Evolutionary conservation across 1,140 invertebrate species (phyloP).

Genomic region (Tetramorium alpestre): DNA sequence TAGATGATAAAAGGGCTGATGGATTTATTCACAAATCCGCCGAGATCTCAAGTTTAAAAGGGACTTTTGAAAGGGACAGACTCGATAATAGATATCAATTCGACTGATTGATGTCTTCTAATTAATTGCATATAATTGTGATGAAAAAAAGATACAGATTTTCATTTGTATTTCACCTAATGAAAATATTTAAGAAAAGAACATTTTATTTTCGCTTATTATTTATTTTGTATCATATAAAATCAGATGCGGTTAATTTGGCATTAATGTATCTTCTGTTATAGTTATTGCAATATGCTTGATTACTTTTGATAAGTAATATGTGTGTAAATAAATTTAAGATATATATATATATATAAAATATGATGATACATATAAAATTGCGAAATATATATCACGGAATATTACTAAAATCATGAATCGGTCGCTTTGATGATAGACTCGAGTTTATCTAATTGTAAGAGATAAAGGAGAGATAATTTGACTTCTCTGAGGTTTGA

Average conservation of each 20-base stretch:
- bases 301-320: constrained; percentile 3
- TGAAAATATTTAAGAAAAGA: not conserved
- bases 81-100: not conserved
- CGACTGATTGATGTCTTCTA: not conserved
- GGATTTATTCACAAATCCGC: constrained; percentile 30
- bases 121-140: not conserved
- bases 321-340: not conserved
- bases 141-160: not conserved
- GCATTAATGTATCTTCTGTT: not conserved
- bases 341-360: not conserved
- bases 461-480: not conserved
- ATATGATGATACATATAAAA: constrained; percentile 9
- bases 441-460: too few relatives aligned
- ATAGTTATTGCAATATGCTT: not conserved
- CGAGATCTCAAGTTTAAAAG: not conserved
- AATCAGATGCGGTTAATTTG: not conserved
- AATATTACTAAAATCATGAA: not conserved
- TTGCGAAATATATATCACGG: not conserved
- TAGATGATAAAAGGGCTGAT: constrained; percentile 28
- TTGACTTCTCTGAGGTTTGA: not conserved
- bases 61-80: not conserved
- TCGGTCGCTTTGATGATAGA: not conserved
- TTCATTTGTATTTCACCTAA: not conserved
- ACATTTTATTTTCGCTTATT: not conserved
- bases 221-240: not conserved